phyloP scores from a whole-genome alignment of 2,888 invertebrate species.

The Frankliniella intonsa region DNA sequence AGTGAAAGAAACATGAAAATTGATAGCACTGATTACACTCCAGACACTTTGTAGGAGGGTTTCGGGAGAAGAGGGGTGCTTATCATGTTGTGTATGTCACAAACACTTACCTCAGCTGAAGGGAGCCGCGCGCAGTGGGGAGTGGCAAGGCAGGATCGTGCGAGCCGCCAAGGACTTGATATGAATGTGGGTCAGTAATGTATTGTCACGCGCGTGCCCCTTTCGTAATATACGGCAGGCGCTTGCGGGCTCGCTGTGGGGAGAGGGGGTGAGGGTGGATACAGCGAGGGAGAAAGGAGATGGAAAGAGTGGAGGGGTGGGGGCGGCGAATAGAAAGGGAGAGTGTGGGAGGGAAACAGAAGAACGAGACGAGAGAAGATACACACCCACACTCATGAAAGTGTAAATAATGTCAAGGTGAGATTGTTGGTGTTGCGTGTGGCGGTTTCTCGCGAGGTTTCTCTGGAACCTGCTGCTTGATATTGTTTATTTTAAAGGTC shows the following conservation, averaged over 20 bases:
- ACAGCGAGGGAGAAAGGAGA: too few species aligned
- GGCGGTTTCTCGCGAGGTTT: too few species aligned
- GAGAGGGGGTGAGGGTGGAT: background rate
- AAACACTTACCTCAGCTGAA: too few species aligned
- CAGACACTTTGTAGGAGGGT: too few species aligned
- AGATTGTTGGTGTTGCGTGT: background rate
- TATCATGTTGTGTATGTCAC: too few species aligned
- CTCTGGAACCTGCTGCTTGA: too few species aligned
- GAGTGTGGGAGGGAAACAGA: background rate
- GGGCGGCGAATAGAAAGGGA: background rate
- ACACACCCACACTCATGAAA: background rate
- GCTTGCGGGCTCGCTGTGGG: background rate
- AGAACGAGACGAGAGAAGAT: background rate
- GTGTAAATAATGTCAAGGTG: background rate
- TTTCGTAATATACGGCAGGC: background rate
- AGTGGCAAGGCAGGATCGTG: too few species aligned
- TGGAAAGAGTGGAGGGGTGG: background rate
- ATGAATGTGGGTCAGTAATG: conserved; percentile 10
- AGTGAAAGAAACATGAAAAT: too few species aligned
- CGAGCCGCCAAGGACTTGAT: background rate
- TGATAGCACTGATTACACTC: too few species aligned
- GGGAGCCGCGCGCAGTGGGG: too few species aligned
- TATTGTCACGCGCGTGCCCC: background rate
- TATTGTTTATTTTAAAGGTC: too few species aligned
- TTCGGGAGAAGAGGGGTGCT: too few species aligned